Evolutionary conservation across 2,888 invertebrate genomes (phyloP).

Genomic region (Carterocephalus palaemon): DNA sequence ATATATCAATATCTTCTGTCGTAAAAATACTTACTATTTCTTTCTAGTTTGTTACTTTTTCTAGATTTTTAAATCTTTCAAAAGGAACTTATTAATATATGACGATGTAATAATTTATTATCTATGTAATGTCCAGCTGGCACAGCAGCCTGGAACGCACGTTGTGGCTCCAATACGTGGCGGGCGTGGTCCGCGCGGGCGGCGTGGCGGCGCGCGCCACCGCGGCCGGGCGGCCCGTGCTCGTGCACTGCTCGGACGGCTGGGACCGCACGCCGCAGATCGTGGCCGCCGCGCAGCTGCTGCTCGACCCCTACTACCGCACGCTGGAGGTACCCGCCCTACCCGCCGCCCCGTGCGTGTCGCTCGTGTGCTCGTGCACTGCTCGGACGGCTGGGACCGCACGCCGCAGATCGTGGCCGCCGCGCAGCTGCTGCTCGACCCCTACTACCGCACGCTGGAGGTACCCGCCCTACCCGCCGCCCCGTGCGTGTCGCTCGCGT

Average conservation of each 20-base stretch:
- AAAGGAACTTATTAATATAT: too few relatives aligned
- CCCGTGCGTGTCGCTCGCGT: too few relatives aligned
- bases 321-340: constrained; percentile 85
- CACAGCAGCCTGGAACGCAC: constrained; percentile 91
- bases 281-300: constrained; percentile 92
- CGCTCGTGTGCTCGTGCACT: constrained; percentile 98
- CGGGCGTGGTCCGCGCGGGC: constrained; percentile 89
- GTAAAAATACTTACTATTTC: too few relatives aligned
- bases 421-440: constrained; percentile 94
- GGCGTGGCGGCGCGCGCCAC: constrained; percentile 89
- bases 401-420: constrained; percentile 98
- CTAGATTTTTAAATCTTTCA: too few relatives aligned
- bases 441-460: constrained; percentile 95
- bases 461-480: constrained; percentile 57
- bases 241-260: constrained; percentile 99
- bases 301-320: constrained; percentile 96
- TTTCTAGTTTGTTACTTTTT: too few relatives aligned
- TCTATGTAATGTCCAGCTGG: too few relatives aligned
- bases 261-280: constrained; percentile 99
- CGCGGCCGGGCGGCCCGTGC: constrained; percentile 91
- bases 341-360: background rate
- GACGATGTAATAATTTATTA: too few relatives aligned
- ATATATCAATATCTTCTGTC: too few relatives aligned
- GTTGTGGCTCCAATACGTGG: constrained; percentile 94
- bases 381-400: constrained; percentile 99